phyloP scores from a whole-genome alignment of 2,888 invertebrate genomes.

The Tolmerus cingulatus region DNA sequence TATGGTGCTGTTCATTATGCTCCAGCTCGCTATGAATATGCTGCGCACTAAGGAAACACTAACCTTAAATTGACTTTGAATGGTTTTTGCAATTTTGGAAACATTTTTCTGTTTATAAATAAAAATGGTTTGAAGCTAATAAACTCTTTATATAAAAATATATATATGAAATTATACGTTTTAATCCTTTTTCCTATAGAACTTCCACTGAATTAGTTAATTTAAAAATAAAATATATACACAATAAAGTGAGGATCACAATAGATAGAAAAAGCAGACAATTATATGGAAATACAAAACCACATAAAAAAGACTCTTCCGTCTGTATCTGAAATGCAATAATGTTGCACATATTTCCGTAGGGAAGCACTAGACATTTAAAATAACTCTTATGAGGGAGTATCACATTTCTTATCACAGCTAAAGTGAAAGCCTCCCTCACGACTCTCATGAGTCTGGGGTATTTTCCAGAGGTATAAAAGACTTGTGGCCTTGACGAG shows the following conservation, averaged over 20 bases:
- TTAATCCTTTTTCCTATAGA: too few species aligned
- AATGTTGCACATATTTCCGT: background rate
- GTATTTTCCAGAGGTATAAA: background rate
- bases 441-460: background rate
- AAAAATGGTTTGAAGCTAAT: background rate
- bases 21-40: background rate
- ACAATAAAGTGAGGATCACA: background rate
- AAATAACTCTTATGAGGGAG: background rate
- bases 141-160: background rate
- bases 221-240: background rate
- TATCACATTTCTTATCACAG: background rate
- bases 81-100: background rate
- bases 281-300: background rate
- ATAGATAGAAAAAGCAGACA: background rate
- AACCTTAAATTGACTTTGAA: background rate
- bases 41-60: background rate
- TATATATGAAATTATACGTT: too few species aligned
- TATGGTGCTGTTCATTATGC: background rate
- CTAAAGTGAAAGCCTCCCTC: constrained; percentile 7
- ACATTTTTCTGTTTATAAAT: background rate
- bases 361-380: background rate
- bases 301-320: background rate
- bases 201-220: background rate
- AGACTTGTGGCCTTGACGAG: constrained; percentile 14
- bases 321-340: background rate